Conservation (phyloP, 2,797 vertebrate genomes). For the Eupleurogrammus muticus region DNA sequence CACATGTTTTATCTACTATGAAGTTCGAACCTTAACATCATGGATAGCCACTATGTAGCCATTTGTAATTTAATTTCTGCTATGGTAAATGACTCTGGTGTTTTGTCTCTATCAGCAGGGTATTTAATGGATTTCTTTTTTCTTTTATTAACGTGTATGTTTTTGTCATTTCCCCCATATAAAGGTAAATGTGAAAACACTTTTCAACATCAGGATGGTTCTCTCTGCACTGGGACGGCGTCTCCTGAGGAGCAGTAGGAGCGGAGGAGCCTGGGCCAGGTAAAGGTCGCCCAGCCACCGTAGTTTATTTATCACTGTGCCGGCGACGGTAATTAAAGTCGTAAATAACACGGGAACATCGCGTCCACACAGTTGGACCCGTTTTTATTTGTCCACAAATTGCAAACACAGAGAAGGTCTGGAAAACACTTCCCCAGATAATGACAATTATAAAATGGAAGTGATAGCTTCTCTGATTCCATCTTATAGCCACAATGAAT, state of each 20-base stretch:
- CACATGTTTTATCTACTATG: no score
- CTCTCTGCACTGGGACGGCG: conserved; percentile 57
- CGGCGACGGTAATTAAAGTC: neutral
- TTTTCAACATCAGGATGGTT: conserved; percentile 69
- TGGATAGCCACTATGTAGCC: no score
- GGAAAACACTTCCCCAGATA: neutral
- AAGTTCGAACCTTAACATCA: no score
- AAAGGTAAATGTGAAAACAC: neutral
- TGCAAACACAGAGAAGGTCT: neutral
- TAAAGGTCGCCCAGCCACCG: conserved; percentile 6
- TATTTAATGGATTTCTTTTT: neutral
- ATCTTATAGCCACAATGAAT: neutral
- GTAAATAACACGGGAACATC: conserved; percentile 5
- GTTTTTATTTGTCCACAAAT: conserved; percentile 1
- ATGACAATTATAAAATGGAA: neutral
- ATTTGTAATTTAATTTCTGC: no score
- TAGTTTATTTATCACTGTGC: neutral
- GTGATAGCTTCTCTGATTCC: neutral
- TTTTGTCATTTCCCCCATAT: neutral
- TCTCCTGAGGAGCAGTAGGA: conserved; percentile 46
- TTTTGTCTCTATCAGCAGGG: neutral
- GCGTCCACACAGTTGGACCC: neutral
- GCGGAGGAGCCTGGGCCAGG: conserved; percentile 60
- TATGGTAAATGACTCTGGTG: no score
- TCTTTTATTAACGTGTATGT: no score